Evolutionary conservation across 2,888 invertebrate genomes (phyloP), one percentile per base, ranked within the genome.

Genomic region (Caenorhabditis doughertyi): DNA sequence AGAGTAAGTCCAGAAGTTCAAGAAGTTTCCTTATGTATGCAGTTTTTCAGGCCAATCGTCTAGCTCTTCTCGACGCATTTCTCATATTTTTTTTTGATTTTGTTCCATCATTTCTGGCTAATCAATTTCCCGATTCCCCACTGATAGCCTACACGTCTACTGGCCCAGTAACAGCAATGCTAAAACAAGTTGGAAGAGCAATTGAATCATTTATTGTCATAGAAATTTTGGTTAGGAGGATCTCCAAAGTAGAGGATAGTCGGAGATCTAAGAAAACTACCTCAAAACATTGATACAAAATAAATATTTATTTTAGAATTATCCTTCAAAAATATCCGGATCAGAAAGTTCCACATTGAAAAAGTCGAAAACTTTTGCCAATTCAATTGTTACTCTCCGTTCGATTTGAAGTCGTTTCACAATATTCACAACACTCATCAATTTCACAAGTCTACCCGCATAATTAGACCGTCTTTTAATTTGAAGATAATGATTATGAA

Each of bases 311-410:
- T 7, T 2, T 21, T n/a, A 29, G 9, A 62, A 44, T 51, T 32
- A 65, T 51, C 51, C 65, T 8, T 65, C 39, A 21, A 65, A 51
- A 35, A 65, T 42, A 25, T 60, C 68, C 9, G 77, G 77, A 62
- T 77, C 77, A 29, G 77, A 77, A 0, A 77, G 47, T 49, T 77
- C 77, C 11, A 77, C 60, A 62, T 68, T 77, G 68, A 77, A 77
- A 32, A 68, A 68, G 18, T 77, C 68, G 35, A 77, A 77, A 3
- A 77, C 39, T 18, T 62, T 62, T 2, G 68, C 77, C 53, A 77
- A 53, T 53, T 77, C 68, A 23, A 77, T 53, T 5, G 68, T 53
- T 3, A 62, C 44, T 27, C 53, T 77, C 47, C 77, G 39, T 29
- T 77, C 77, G 44, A 77, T 9, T 51, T 77, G 77, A 18, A 68